Base-by-base conservation (phyloP, 2,888 invertebrate species). In the Heliconius cydno region DNA sequence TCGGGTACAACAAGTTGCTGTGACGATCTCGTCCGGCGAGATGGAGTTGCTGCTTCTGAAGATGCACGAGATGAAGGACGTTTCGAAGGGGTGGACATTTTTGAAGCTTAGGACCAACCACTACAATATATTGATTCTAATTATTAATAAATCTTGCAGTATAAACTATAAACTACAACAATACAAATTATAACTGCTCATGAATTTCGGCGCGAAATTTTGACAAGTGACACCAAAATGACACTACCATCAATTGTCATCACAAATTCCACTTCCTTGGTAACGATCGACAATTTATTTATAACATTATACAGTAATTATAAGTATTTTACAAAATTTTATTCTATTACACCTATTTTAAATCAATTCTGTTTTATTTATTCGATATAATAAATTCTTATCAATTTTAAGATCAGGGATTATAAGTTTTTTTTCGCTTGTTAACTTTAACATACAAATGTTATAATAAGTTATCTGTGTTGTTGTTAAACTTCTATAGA, bases 1-100 rank as follows among this genome's bases (percentile, higher is more conserved):
- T 95, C 95, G 2, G 95, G 95, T 60, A 95, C 93, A 78, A 95
- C 91, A 80, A 94, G 85, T 87, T 94, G 94, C 86, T 94, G 94
- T 9, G 95, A 94, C 13, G 92, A 90, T 76, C 92, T 88, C 0
- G 94, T 91, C 82, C 91, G 89, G 10, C 95, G 90, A 19, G 94
- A 92, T 28, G 95, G 94, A 28, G 95, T 95, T n/a, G 91, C 85
- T 30, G 94, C 90, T 81, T 94, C 94, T 0, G 95, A 95, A 0
- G 94, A 95, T 12, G 94, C 94, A 65, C 89, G 91, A 30, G 95
- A 94, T 41, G 93, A 88, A 13, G 94, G 93, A 68, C 93, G 92
- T 85, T 93, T 92, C 6, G 92, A 91, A 77, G 94, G 94, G 78
- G 92, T 94, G 65, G 95, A 94, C 94, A 94, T 94, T 82, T 77